Evolutionary conservation across 2,113 vertebrate genomes (phyloP), one percentile per base, ranked within the genome.

Genomic region (Triplophysa tibetana): DNA sequence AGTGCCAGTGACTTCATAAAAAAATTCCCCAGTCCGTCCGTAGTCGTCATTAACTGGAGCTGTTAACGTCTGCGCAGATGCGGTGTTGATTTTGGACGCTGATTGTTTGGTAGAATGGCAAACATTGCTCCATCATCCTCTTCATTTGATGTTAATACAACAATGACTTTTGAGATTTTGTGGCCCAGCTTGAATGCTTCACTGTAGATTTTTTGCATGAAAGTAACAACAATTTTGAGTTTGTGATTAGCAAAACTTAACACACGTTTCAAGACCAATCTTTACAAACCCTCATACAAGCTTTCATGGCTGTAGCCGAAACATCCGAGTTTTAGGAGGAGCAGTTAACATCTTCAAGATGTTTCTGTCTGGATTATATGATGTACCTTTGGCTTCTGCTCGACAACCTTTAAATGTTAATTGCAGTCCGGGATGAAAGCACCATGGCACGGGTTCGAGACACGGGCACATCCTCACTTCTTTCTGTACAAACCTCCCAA

Each of bases 11-110:
- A 67, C 85, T 82, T 82, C 85, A 74, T 81, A 83, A 85, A 78
- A 38, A 38, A 7, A 7, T 5, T 33, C 82, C 84, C 85, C 80
- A 86, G 81, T 89, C 78, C 81, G 86, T 86, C 86, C 79, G 85
- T 69, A 83, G 84, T 29, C 75, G 86, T 85, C 77, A 83, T 74
- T n/a, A 29, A n/a, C 10, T 16, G 14, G 1, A 45, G 23, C 23
- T 84, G 86, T 48, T 29, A 41, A 19, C 7, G 4, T 23, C 17
- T 19, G 24, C 24, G 11, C 68, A 70, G 69, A 50, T 70, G 38
- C 19, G 43, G 38, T 61, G 54, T 60, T 61, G 56, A 60, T n/a
- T 43, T 24, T 50, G 11, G 70, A 82, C 6, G 73, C 43, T 9
- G 33, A 52, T 72, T 70, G 70, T 79, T 79, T 79, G 64, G 68